Conservation (phyloP, 2,797 vertebrate genomes). For the Dermochelys coriacea region DNA sequence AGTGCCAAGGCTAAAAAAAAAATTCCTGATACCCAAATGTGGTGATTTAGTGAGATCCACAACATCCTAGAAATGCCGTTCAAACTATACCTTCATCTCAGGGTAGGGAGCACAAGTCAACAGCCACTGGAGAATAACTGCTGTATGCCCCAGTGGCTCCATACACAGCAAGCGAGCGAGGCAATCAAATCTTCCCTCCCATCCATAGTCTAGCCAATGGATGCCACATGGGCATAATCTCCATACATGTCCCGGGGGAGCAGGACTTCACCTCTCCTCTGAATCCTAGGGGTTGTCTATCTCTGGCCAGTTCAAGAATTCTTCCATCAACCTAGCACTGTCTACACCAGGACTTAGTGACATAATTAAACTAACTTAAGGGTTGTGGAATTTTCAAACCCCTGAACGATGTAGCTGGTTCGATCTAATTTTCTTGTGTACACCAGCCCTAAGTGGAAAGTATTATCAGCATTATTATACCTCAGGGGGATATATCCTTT, state of each 20-base stretch:
- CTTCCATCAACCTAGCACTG: too few relatives aligned
- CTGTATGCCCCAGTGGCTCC: neutral
- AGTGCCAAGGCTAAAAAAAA: neutral
- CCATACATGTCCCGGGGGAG: too few relatives aligned
- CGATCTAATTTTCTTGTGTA: too few relatives aligned
- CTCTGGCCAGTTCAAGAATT: too few relatives aligned
- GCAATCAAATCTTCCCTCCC: neutral
- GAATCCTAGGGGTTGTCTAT: too few relatives aligned
- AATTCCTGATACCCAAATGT: neutral
- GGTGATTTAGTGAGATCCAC: neutral
- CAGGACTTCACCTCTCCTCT: too few relatives aligned
- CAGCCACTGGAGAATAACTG: neutral
- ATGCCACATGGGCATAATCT: neutral
- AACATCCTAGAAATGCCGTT: neutral
- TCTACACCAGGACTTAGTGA: too few relatives aligned
- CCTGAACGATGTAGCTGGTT: too few relatives aligned
- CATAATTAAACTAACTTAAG: too few relatives aligned
- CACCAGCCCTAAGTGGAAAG: neutral
- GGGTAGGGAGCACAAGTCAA: neutral
- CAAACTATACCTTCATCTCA: neutral
- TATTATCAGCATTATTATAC: neutral
- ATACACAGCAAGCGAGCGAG: fast-evolving
- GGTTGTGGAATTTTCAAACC: too few relatives aligned
- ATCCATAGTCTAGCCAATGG: fast-evolving
- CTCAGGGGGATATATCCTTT: neutral